A percentile compares a stretch with the other conserved stretches of the same genome.
Conservation (phyloP, 2,113 vertebrate species). For the Mastomys natalensis region DNA sequence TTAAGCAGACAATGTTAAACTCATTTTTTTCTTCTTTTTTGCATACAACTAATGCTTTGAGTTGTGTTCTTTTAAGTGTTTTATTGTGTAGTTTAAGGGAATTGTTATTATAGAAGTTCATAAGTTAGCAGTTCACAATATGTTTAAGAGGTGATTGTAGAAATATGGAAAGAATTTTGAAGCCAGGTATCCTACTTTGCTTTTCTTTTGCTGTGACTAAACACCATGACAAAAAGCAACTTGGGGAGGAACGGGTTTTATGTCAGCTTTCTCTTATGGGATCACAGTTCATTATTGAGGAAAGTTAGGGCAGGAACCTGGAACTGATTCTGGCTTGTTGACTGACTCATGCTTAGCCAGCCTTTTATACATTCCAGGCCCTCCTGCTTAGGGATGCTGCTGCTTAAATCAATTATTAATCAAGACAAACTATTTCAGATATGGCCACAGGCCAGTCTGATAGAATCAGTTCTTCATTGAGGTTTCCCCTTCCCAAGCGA, state of each 20-base stretch:
- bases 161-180: constrained; percentile 27
- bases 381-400: background rate
- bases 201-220: background rate
- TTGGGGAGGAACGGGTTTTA: background rate
- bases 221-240: background rate
- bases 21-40: constrained; percentile 54
- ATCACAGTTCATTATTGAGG: background rate
- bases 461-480: background rate
- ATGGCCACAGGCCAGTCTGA: background rate
- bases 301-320: background rate
- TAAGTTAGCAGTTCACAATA: constrained; percentile 17
- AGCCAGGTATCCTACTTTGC: background rate
- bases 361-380: background rate
- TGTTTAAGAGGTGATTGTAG: constrained; percentile 45
- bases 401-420: background rate
- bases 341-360: background rate
- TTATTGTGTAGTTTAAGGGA: constrained; percentile 19
- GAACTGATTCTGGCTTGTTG: background rate
- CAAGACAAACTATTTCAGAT: background rate
- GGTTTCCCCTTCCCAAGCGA: background rate
- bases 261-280: background rate
- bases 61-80: background rate
- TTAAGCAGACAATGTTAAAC: constrained; percentile 37
- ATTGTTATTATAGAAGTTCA: constrained; percentile 19
- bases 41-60: background rate